Evolutionary conservation across 2,113 vertebrate genomes (phyloP).

Genomic region (Pipra filicauda): DNA sequence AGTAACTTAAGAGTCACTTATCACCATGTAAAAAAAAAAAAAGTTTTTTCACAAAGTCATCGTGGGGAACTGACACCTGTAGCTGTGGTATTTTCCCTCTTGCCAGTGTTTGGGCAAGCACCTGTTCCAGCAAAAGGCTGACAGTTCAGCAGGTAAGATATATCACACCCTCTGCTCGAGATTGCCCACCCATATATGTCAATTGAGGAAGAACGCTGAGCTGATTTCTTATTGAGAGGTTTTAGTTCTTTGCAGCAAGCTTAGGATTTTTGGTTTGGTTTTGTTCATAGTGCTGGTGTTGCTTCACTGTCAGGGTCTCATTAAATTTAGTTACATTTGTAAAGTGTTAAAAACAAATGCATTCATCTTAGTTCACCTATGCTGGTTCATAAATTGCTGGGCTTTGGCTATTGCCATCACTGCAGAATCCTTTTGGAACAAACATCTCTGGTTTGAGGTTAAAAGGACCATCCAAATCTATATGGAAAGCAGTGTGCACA

Average conservation of each 20-base stretch:
- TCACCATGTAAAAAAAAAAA: not conserved
- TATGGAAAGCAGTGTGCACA: not conserved
- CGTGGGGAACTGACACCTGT: rapidly evolving
- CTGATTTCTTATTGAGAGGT: not conserved
- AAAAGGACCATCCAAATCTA: not conserved
- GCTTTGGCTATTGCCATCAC: not conserved
- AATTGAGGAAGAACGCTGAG: not conserved
- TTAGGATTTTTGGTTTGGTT: not conserved
- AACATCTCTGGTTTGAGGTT: not conserved
- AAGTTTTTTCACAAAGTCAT: not conserved
- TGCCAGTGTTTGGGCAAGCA: not conserved
- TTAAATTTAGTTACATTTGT: not conserved
- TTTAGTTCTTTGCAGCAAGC: not conserved
- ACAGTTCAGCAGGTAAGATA: not conserved
- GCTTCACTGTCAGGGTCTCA: not conserved
- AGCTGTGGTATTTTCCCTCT: not conserved
- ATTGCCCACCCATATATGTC: rapidly evolving
- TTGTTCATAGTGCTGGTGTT: not conserved
- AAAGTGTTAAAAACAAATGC: not conserved
- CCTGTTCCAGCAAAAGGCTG: not conserved
- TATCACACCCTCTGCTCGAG: not conserved
- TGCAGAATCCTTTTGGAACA: not conserved
- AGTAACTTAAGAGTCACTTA: not conserved
- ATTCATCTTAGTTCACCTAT: not conserved
- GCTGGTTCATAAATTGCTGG: not conserved